phyloP scores from a whole-genome alignment of 2,113 vertebrate genomes.

The Chamaetylas fuelleborni region DNA sequence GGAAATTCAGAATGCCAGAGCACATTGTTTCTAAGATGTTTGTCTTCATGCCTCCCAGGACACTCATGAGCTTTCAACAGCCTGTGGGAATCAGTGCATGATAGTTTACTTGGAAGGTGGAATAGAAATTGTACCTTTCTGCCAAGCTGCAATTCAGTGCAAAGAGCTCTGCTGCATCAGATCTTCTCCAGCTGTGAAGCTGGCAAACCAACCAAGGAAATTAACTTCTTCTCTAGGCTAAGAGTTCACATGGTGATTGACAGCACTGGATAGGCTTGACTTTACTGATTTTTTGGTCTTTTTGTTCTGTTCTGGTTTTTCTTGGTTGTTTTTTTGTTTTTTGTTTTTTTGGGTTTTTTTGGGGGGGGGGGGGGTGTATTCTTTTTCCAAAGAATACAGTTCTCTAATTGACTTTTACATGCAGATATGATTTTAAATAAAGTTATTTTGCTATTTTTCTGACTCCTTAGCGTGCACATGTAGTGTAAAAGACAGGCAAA shows the following conservation, averaged over 20 bases:
- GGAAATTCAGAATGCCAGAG: neutral
- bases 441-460: neutral
- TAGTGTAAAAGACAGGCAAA: neutral
- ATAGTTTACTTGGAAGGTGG: neutral
- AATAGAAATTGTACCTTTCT: neutral
- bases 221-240: neutral
- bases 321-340: neutral
- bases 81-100: neutral
- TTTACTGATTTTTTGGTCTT: neutral
- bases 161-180: neutral
- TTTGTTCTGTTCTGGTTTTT: neutral
- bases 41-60: neutral
- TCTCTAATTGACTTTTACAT: neutral
- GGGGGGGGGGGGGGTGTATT: too few species aligned
- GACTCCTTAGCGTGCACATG: neutral
- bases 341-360: neutral
- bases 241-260: neutral
- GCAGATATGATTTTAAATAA: neutral
- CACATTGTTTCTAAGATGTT: neutral
- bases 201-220: neutral
- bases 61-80: neutral
- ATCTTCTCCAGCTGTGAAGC: neutral
- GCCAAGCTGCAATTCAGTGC: neutral
- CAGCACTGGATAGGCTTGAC: neutral
- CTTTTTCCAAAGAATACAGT: neutral